These are phyloP conservation scores for Neoseiulus cucumeris DNA, from an alignment of 1,140 invertebrate species.

Conservation along the genomic window DNA sequence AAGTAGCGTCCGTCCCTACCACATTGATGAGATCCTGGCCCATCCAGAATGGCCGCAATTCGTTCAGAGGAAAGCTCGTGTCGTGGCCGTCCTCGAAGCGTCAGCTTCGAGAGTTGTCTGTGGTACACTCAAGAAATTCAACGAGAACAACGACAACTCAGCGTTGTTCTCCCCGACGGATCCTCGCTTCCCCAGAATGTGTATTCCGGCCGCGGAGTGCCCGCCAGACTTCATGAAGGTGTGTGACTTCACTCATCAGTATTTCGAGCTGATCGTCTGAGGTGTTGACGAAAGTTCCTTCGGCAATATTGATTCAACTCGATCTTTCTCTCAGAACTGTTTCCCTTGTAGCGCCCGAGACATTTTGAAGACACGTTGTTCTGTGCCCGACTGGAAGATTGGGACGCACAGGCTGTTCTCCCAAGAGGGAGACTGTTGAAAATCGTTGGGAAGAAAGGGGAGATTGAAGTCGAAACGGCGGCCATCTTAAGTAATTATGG, in stretches of 20 bases:
- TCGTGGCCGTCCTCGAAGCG: not conserved
- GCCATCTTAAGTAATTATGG: conserved; percentile 55
- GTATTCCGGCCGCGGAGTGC: not conserved
- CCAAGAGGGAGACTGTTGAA: conserved; percentile 36
- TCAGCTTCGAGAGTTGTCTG: not conserved
- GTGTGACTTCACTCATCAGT: too few relatives aligned
- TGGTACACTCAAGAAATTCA: not conserved
- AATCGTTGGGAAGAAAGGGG: conserved; percentile 46
- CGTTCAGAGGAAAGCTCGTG: not conserved
- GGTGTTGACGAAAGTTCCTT: too few relatives aligned
- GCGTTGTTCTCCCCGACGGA: not conserved
- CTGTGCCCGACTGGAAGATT: not conserved
- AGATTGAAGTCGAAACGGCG: conserved; percentile 50
- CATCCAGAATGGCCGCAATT: not conserved
- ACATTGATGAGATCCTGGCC: not conserved
- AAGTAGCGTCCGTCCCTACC: not conserved
- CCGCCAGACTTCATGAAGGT: not conserved
- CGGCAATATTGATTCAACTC: too few relatives aligned
- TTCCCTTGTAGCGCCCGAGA: not conserved
- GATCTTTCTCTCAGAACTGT: too few relatives aligned
- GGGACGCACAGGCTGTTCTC: not conserved
- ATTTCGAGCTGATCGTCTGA: too few relatives aligned
- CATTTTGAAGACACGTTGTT: conserved; percentile 2
- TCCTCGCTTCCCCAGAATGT: not conserved
- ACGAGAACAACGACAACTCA: not conserved